Evolutionary conservation across 2,113 vertebrate species (phyloP).

Genomic region (Sinocyclocheilus anophthalmus): DNA sequence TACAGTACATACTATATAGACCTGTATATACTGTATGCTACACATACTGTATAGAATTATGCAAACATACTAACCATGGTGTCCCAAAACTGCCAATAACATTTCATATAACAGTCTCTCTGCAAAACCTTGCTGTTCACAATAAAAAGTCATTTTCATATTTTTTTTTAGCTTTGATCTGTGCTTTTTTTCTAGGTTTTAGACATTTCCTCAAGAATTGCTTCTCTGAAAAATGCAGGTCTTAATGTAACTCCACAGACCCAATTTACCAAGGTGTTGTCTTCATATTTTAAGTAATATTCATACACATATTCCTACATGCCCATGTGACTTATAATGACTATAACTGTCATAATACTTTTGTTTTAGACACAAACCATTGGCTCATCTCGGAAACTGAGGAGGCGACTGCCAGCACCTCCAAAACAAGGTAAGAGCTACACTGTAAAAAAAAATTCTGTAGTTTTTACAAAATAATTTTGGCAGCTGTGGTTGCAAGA

Average conservation of each 20-base stretch:
- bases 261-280: conserved; percentile 69
- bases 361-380: conserved; percentile 85
- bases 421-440: conserved; percentile 79
- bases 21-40: background rate
- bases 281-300: background rate
- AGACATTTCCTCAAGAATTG: conserved; percentile 93
- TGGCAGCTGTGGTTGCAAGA: no score
- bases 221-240: conserved; percentile 90
- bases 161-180: background rate
- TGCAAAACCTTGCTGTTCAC: background rate
- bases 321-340: background rate
- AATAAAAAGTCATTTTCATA: background rate
- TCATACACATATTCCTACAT: background rate
- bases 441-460: no score
- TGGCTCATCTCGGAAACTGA: conserved; percentile 85
- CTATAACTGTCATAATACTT: conserved; percentile 17
- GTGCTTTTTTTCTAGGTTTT: conserved; percentile 75
- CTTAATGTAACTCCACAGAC: conserved; percentile 91
- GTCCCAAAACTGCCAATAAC: background rate
- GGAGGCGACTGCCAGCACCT: conserved; percentile 88
- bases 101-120: background rate
- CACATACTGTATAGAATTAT: background rate
- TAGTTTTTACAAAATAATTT: no score
- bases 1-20: background rate
- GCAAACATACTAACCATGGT: conserved; percentile 13